Percentiles rank a stretch among this genome's conserved stretches.
phyloP scores from a whole-genome alignment of 2,888 invertebrate species.

The Formica aserva region DNA sequence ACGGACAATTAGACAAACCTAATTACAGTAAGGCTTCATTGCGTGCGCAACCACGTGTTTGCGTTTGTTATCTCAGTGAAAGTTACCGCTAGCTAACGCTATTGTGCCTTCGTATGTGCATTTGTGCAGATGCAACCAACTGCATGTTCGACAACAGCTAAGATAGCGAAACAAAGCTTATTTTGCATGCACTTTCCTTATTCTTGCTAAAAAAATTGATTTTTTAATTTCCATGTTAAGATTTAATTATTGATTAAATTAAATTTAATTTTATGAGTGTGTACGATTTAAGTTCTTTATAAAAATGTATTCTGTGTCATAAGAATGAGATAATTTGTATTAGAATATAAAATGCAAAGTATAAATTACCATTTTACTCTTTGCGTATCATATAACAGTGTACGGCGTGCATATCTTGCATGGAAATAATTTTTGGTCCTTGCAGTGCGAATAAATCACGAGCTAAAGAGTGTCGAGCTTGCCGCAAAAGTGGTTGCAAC shows the following conservation, averaged over 20 bases:
- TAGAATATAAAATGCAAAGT: background rate
- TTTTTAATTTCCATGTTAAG: background rate
- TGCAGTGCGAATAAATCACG: conserved; percentile 7
- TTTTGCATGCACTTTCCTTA: conserved; percentile 11
- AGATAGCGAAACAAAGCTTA: conserved; percentile 10
- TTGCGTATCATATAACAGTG: background rate
- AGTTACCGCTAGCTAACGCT: conserved; percentile 60
- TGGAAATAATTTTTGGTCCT: conserved; percentile 21
- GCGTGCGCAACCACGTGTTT: conserved; percentile 61
- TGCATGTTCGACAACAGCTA: conserved; percentile 16
- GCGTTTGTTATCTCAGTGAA: conserved; percentile 67
- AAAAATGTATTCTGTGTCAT: background rate
- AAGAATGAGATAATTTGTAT: background rate
- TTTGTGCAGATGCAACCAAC: conserved; percentile 5
- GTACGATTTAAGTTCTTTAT: background rate
- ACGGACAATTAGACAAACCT: conserved; percentile 49
- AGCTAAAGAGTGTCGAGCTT: conserved; percentile 6
- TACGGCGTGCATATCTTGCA: background rate
- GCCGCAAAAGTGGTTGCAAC: conserved; percentile 21
- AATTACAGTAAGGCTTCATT: conserved; percentile 47
- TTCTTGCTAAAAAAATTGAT: background rate
- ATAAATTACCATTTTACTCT: background rate
- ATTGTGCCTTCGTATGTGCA: conserved; percentile 49
- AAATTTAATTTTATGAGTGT: background rate
- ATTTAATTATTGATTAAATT: background rate